Evolutionary conservation across 2,113 vertebrate species (phyloP), one percentile per base, ranked within the genome.

Genomic region (Corythoichthys haematopterus): DNA sequence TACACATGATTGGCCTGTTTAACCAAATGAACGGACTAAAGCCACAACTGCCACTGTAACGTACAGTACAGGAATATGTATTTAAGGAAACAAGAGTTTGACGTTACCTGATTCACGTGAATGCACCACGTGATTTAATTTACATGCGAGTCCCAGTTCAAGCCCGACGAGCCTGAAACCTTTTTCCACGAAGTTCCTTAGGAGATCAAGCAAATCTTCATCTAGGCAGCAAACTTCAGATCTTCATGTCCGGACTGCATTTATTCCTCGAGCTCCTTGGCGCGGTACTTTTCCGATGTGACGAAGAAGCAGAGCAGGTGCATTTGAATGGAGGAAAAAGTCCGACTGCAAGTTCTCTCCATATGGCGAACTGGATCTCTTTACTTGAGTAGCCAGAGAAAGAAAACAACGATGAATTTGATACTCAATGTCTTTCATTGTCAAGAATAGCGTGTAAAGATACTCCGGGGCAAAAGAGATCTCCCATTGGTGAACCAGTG

Each of bases 111-210:
- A 71, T 20, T 64, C 37, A 14, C 63, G 1, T 62, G 83, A 89
- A 87, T 14, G 83, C 84, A 81, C 35, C 85, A 78, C 67, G 53
- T 70, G 56, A 3, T 64, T 70, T 81, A 76, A 80, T 78, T 74
- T 76, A 81, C 80, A 82, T 78, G 67, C 12, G 65, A 20, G n/a
- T 64, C 81, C 84, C 65, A 79, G 75, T 75, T 33, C 46, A 53
- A 51, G 67, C 82, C 56, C 77, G 61, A 75, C 72, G 16, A 65
- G 59, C 58, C 45, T 20, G 13, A 70, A 76, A 74, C 72, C 73
- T 70, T 71, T 11, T 56, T 56, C 28, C 58, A 40, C 0, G 70
- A 71, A 69, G 48, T 8, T 15, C 37, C 37, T 20, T 7, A 33
- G 33, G 15, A 1, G 9, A 11, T 14, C 20, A 53, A 33, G 40